phyloP scores from a whole-genome alignment of 1,140 invertebrate species.

The Hyles euphorbiae region DNA sequence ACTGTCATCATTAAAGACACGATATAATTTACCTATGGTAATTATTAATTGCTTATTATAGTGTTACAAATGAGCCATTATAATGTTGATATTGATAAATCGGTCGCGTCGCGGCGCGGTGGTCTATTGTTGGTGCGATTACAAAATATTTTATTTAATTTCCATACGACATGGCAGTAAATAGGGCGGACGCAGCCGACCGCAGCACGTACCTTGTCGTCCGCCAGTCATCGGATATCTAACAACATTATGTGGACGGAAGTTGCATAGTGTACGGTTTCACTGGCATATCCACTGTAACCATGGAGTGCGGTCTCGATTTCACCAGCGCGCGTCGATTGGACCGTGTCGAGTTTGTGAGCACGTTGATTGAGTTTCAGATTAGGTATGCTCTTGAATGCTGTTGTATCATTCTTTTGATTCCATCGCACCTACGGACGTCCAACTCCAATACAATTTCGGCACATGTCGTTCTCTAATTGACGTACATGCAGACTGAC shows the following conservation, averaged over 20 bases:
- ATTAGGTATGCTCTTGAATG: conserved; percentile 41
- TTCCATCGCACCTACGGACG: neutral
- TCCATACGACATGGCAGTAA: conserved; percentile 28
- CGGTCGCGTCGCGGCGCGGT: no score
- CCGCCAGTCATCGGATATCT: conserved; percentile 60
- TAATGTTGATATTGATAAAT: no score
- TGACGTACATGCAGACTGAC: no score
- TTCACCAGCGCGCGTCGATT: conserved; percentile 44
- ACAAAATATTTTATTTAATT: conserved; percentile 8
- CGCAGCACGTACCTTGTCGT: conserved; percentile 41
- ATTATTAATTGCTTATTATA: no score
- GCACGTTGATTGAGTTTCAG: conserved; percentile 61
- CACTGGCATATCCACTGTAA: conserved; percentile 44
- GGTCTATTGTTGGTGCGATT: no score
- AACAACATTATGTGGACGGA: conserved; percentile 59
- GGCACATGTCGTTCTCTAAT: no score
- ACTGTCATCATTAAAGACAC: no score
- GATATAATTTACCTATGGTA: no score
- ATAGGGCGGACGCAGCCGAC: conserved; percentile 44
- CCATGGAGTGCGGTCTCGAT: conserved; percentile 53
- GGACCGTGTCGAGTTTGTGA: conserved; percentile 57
- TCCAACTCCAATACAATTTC: neutral
- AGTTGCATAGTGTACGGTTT: conserved; percentile 70
- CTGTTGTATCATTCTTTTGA: conserved; percentile 17
- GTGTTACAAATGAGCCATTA: no score